A percentile compares a stretch with the other conserved stretches of the same genome.
phyloP scores from a whole-genome alignment of 2,888 invertebrate genomes.

The Beris morrisii region DNA sequence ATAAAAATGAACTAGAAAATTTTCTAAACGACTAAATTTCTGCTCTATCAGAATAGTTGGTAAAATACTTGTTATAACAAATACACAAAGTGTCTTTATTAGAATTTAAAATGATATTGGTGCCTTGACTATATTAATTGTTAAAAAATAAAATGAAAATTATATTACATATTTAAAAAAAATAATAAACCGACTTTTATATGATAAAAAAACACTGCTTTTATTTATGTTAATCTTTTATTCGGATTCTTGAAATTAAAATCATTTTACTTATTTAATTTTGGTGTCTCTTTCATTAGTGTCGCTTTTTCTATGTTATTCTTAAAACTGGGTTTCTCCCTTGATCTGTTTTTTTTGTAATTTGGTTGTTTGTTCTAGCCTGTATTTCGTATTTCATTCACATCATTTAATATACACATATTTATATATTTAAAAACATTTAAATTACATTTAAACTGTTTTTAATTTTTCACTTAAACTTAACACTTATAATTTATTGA shows the following conservation, averaged over 20 bases:
- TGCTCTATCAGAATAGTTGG: neutral
- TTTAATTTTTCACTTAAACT: constrained; percentile 5
- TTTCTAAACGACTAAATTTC: constrained; percentile 60
- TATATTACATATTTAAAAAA: no score
- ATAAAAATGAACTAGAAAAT: constrained; percentile 63
- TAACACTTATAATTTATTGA: constrained; percentile 16
- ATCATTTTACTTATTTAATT: neutral
- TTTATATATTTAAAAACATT: constrained; percentile 14
- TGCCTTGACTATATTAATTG: no score
- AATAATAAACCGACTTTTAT: no score
- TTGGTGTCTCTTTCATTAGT: neutral
- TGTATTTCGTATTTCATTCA: neutral
- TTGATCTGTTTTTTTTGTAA: no score
- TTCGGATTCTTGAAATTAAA: neutral
- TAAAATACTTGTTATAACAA: constrained; percentile 1
- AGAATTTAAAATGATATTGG: no score
- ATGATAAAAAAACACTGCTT: neutral
- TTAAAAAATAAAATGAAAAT: no score
- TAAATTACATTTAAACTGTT: constrained; percentile 14
- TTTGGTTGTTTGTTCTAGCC: constrained; percentile 5
- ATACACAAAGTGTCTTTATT: no score
- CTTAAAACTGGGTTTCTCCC: neutral
- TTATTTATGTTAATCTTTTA: neutral
- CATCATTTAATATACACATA: neutral
- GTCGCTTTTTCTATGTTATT: neutral